These are phyloP conservation scores for Esperia sulphurella DNA, from an alignment of 2,888 invertebrate species.

Conservation along the genomic window DNA sequence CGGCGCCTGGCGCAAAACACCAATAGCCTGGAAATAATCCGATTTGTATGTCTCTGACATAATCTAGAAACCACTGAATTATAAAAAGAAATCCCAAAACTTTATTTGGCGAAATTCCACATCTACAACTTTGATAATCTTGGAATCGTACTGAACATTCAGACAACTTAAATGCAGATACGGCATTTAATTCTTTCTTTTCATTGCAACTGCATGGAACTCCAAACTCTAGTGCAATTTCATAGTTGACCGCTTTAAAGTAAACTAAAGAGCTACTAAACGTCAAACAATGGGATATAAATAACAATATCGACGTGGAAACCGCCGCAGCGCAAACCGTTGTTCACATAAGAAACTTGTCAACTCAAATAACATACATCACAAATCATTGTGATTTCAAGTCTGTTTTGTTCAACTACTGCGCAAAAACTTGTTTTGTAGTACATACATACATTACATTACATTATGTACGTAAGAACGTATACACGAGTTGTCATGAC, in stretches of 20 bases:
- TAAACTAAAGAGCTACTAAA: constrained; percentile 14
- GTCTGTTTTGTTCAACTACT: constrained; percentile 24
- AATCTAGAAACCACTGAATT: constrained; percentile 33
- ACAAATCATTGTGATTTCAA: constrained; percentile 32
- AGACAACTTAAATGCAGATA: constrained; percentile 2
- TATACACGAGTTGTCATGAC: not conserved
- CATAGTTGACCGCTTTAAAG: not conserved
- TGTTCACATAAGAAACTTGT: constrained; percentile 23
- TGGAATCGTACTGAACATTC: constrained; percentile 2
- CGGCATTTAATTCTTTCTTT: not conserved
- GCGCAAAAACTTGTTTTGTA: constrained; percentile 35
- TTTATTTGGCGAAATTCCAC: constrained; percentile 40
- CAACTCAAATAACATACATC: constrained; percentile 23
- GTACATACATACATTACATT: not conserved
- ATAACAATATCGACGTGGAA: constrained; percentile 20
- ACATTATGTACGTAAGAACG: not conserved
- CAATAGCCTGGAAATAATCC: constrained; percentile 43
- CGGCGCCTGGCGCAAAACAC: constrained; percentile 46
- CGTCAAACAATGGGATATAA: constrained; percentile 22
- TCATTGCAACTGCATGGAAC: not conserved
- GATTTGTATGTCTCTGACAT: constrained; percentile 30
- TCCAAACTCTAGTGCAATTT: not conserved
- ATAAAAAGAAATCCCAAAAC: constrained; percentile 24
- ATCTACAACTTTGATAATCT: constrained; percentile 5
- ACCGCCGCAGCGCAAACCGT: constrained; percentile 5